Conservation (phyloP, 2,888 invertebrate species). For the Acanthopleura granulata region DNA sequence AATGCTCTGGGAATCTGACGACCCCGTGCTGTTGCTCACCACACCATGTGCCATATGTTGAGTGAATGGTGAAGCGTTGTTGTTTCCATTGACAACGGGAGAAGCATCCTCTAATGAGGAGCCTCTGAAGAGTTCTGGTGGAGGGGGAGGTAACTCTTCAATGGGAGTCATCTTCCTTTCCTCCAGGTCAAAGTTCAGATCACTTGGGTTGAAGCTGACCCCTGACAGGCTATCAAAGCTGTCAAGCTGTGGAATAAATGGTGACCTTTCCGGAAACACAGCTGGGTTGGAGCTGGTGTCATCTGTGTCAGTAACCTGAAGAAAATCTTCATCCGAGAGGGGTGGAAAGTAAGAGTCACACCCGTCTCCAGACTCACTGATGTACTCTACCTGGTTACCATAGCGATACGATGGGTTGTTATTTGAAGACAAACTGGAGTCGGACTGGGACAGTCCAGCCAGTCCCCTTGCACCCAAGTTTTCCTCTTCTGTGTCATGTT, state of each 20-base stretch:
- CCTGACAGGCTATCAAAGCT: too few relatives aligned
- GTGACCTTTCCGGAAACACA: too few relatives aligned
- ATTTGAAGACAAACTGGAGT: conserved; percentile 80
- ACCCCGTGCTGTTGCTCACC: too few relatives aligned
- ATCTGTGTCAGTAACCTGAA: too few relatives aligned
- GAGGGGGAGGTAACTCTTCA: conserved; percentile 19
- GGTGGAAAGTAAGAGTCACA: too few relatives aligned
- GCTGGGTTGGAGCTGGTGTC: too few relatives aligned
- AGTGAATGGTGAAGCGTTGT: too few relatives aligned
- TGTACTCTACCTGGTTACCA: conserved; percentile 81
- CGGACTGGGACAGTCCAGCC: conserved; percentile 86
- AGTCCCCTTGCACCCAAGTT: not conserved
- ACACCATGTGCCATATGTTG: too few relatives aligned
- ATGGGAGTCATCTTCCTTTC: conserved; percentile 1
- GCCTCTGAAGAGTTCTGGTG: conserved; percentile 1
- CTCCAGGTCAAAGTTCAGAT: not conserved
- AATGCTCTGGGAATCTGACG: too few relatives aligned
- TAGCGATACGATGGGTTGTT: conserved; percentile 83
- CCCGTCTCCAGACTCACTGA: not conserved
- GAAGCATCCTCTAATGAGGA: not conserved
- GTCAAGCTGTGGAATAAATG: too few relatives aligned
- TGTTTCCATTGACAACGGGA: too few relatives aligned
- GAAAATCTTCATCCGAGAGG: too few relatives aligned
- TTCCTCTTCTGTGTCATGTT: not conserved
- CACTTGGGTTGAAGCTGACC: not conserved